Evolutionary conservation across 2,797 vertebrate species (phyloP), one percentile per base, ranked within the genome.

Genomic region (Tamandua tetradactyla): DNA sequence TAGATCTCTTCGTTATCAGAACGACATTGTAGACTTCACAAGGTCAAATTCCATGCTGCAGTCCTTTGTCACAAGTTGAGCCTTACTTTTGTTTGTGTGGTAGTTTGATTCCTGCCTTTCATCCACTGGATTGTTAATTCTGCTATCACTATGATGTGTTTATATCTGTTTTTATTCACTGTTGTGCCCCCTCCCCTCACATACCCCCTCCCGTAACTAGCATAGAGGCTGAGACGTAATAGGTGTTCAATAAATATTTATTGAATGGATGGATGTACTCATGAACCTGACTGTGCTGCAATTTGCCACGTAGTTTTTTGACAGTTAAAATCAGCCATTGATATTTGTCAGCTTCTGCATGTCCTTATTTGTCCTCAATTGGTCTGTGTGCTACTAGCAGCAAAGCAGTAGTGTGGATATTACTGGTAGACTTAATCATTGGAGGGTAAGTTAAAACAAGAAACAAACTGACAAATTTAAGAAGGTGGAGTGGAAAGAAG

Each of bases 401-500:
- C 61, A 61, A 42, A 42, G n/a, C 13, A 61, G 27, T 57, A 18
- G 74, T 35, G 22, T 68, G n/a, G 61, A 4, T 87, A 20, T 87
- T 61, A 62, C 7, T n/a, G 37, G 42, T 37, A 49, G 37, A 7
- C 3, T 30, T 49, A 17, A 42, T 57, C 25, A 49, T 55, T n/a
- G 12, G 10, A 71, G 2, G 4, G 32, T 78, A 79, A 61, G 5
- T 64, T 52, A 64, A 79, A 84, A 78, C 23, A 75, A 27, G n/a
- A 59, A 35, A 68, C 25, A 57, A 37, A n/a, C 8, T 27, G 66
- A 72, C 15, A 44, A 40, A 6, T 84, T 82, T 82, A 80, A 44
- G 84, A 79, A 92, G 22, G 5, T 20, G 22, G 22, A 90, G 27
- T 68, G n/a, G 18, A 57, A 96, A 47, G 76, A 79, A 68, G 69